Percentiles rank a stretch among this genome's conserved stretches.
phyloP scores from a whole-genome alignment of 2,113 vertebrate species.

The Sus scrofa region T2T-Sscrofa CM000819.6:103397001-103397500 shows the following conservation, averaged over 20 bases:
- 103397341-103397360: neutral
- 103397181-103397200: neutral
- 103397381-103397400: neutral
- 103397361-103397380: neutral
- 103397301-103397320: neutral
- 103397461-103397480: neutral
- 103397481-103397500: neutral
- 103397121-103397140: neutral
- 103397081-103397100: neutral
- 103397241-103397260: neutral
- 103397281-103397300: neutral
- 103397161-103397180: neutral
- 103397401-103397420: neutral
- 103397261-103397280: neutral
- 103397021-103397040: neutral
- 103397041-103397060: no score
- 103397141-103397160: neutral
- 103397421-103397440: neutral
- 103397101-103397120: neutral
- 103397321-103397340: neutral
- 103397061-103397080: neutral
- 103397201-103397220: neutral
- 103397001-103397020: neutral
- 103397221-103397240: neutral
- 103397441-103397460: neutral